Percentiles rank a stretch among this genome's conserved stretches.
Evolutionary conservation across 1,140 invertebrate species (phyloP).

Genomic region (Bombus waltoni): DNA sequence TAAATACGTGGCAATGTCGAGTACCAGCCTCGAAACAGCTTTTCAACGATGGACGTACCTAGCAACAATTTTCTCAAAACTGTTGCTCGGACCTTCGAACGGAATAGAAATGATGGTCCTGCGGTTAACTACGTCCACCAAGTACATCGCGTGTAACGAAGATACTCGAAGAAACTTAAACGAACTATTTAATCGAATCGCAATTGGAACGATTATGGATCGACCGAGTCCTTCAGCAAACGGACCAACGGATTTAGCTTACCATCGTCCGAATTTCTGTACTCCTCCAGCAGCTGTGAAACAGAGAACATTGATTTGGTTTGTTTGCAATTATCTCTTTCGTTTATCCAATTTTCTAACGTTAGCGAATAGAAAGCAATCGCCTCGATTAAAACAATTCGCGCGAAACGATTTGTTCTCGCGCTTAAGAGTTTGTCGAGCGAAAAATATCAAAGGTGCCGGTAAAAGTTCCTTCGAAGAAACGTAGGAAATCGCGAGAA

Average conservation of each 20-base stretch:
- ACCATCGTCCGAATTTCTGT: constrained; percentile 85
- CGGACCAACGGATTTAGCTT: constrained; percentile 84
- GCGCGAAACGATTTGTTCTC: no score
- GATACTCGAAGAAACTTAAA: constrained; percentile 24
- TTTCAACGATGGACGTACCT: constrained; percentile 43
- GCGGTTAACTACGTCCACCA: constrained; percentile 6
- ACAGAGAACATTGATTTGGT: constrained; percentile 31
- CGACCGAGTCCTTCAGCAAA: constrained; percentile 75
- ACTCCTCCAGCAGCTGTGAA: constrained; percentile 86
- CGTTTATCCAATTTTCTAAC: not conserved
- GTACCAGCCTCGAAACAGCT: constrained; percentile 27
- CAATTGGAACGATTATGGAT: constrained; percentile 33
- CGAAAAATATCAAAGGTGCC: no score
- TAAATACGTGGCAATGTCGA: not conserved
- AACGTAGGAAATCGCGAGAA: no score
- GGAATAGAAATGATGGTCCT: constrained; percentile 27
- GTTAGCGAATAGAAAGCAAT: not conserved
- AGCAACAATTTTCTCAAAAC: constrained; percentile 20
- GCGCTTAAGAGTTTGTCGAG: no score
- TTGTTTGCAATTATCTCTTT: not conserved
- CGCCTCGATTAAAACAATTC: no score
- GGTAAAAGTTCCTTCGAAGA: no score
- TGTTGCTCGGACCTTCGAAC: constrained; percentile 7
- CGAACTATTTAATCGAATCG: constrained; percentile 13
- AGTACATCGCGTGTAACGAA: not conserved